These are phyloP conservation scores for Pinna nobilis DNA, from an alignment of 1,140 invertebrate species.

Conservation along the genomic window DNA sequence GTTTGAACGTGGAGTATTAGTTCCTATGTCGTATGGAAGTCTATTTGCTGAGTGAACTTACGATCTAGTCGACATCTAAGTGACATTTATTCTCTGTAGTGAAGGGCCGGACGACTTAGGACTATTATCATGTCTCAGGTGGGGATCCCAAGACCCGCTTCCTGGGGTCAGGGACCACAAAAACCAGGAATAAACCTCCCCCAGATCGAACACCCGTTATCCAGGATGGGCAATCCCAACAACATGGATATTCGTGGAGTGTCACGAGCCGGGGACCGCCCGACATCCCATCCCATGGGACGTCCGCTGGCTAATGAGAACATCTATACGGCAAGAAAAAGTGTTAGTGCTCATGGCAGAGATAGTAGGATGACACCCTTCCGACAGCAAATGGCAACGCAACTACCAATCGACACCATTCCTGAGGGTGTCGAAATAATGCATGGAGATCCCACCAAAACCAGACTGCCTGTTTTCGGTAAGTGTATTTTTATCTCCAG, in stretches of 20 bases:
- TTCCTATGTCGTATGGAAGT: background rate
- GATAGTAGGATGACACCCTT: conserved; percentile 41
- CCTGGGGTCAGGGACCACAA: conserved; percentile 39
- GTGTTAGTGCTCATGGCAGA: conserved; percentile 49
- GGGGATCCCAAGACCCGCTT: conserved; percentile 54
- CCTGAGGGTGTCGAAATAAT: conserved; percentile 71
- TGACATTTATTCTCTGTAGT: conserved; percentile 3
- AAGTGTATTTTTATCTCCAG: conserved; percentile 47
- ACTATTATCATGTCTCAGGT: conserved; percentile 59
- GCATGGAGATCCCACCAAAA: conserved; percentile 65
- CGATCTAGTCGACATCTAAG: conserved; percentile 13
- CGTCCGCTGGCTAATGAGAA: conserved; percentile 65
- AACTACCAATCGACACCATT: conserved; percentile 59
- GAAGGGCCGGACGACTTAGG: conserved; percentile 25
- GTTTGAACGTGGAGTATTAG: conserved; percentile 38
- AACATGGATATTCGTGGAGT: conserved; percentile 66
- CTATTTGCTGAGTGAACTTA: too few relatives aligned
- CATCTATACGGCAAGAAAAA: conserved; percentile 51
- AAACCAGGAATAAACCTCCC: conserved; percentile 53
- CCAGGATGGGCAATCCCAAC: conserved; percentile 64
- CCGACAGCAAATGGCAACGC: conserved; percentile 14
- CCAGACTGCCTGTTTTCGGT: conserved; percentile 72
- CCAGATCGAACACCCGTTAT: conserved; percentile 66
- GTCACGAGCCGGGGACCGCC: conserved; percentile 61
- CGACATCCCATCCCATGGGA: conserved; percentile 51